Conservation (phyloP, 2,113 vertebrate species). For the Clinocottus analis region DNA sequence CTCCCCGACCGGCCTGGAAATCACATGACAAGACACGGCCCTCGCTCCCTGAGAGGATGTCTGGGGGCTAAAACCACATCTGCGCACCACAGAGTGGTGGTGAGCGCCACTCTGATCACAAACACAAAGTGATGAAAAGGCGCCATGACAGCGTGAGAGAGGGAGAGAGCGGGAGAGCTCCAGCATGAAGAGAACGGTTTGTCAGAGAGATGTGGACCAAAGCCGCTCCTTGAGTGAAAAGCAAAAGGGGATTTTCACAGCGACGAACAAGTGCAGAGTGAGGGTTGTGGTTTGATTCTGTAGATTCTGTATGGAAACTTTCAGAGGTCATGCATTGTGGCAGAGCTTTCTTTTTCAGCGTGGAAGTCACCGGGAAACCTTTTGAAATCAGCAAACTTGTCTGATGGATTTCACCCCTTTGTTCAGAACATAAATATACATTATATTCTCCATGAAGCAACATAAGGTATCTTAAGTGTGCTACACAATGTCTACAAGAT, state of each 20-base stretch:
- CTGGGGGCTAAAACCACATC: slow-evolving; percentile 65
- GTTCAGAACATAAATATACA: neutral
- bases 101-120: slow-evolving; percentile 51
- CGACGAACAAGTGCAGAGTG: slow-evolving; percentile 7
- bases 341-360: neutral
- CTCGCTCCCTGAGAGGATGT: slow-evolving; percentile 42
- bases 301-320: slow-evolving; percentile 21
- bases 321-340: slow-evolving; percentile 26
- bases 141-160: slow-evolving; percentile 51
- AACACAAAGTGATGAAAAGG: slow-evolving; percentile 57
- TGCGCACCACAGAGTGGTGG: slow-evolving; percentile 50
- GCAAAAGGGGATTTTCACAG: slow-evolving; percentile 37
- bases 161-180: neutral
- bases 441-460: neutral
- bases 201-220: slow-evolving; percentile 25
- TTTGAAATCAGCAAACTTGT: neutral
- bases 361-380: neutral
- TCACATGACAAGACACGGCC: slow-evolving; percentile 52
- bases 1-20: slow-evolving; percentile 50
- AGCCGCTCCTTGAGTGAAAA: slow-evolving; percentile 23
- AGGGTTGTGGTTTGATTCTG: slow-evolving; percentile 32
- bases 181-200: slow-evolving; percentile 12
- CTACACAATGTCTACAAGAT: neutral
- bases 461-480: neutral
- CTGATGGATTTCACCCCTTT: neutral